Evolutionary conservation across 2,888 invertebrate genomes (phyloP), one percentile per base, ranked within the genome.

Genomic region (Agrochola macilenta): DNA sequence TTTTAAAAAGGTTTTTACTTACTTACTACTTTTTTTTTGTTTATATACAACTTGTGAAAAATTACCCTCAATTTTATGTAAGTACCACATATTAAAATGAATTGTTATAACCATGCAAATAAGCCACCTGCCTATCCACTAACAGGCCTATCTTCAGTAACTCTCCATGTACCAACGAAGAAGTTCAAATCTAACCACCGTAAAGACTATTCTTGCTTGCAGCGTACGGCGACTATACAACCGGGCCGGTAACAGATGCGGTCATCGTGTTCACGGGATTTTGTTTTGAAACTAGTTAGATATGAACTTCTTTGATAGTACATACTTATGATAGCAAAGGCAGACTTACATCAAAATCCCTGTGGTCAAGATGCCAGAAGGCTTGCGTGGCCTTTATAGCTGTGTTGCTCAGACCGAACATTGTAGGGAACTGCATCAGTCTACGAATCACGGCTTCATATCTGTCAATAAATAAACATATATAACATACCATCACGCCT

Each of bases 281-380:
- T n/a, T n/a, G n/a, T n/a, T n/a, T n/a, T n/a, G n/a, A n/a, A n/a
- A n/a, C n/a, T n/a, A n/a, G n/a, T n/a, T n/a, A 30, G 30, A 30
- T 30, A 30, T 30, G 30, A 30, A 30, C 30, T 30, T 30, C 30
- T 30, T 30, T 2, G 30, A 30, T 30, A 2, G 30, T 30, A n/a
- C n/a, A n/a, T n/a, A 30, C 30, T 30, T 30, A 30, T 30, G 30
- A 57, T 57, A 57, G 12, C 5, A 1, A n/a, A n/a, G n/a, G n/a
- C 4, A 60, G 1, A 78, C 96, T 96, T 93, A 98, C 98, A 93
- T 98, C 97, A 94, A 98, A 98, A 91, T 98, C 98, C 78, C 98
- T 98, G 90, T 99, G 99, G 94, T 99, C 99, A 23, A 99, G 96
- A 87, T 98, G 97, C 99, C 99, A 99, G 93, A 99, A 98, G 0